phyloP scores from a whole-genome alignment of 2,113 vertebrate species.

The Caranx melampygus region DNA sequence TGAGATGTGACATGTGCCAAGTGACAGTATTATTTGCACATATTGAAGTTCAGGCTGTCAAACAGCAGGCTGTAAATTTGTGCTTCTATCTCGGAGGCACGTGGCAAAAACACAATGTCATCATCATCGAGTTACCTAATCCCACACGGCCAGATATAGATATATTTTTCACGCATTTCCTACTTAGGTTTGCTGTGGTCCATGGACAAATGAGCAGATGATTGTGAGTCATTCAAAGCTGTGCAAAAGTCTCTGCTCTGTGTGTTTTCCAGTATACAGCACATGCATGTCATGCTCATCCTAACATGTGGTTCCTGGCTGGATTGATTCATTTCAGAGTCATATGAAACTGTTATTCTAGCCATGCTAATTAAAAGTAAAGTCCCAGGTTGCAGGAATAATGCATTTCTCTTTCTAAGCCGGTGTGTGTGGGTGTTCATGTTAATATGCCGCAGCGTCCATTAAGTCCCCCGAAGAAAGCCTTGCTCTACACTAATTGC shows the following conservation, averaged over 20 bases:
- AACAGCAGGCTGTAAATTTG: slow-evolving; percentile 25
- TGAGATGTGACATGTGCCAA: slow-evolving; percentile 52
- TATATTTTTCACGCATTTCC: background rate
- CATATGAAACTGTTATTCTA: slow-evolving; percentile 14
- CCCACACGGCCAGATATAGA: background rate
- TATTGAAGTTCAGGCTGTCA: slow-evolving; percentile 40
- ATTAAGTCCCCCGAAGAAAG: slow-evolving; percentile 29
- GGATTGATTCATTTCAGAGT: slow-evolving; percentile 44
- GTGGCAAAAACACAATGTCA: slow-evolving; percentile 6
- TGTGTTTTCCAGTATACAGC: background rate
- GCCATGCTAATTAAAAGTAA: slow-evolving; percentile 54
- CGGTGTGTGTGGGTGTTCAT: slow-evolving; percentile 17
- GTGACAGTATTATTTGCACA: slow-evolving; percentile 48
- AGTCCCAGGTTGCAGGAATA: slow-evolving; percentile 34
- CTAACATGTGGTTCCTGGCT: slow-evolving; percentile 6
- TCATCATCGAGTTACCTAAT: too few relatives aligned
- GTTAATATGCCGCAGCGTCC: slow-evolving; percentile 12
- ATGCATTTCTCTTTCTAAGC: slow-evolving; percentile 19
- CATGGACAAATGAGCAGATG: background rate
- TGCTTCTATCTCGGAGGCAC: background rate
- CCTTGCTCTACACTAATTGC: slow-evolving; percentile 43
- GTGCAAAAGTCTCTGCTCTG: background rate
- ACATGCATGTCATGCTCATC: slow-evolving; percentile 21
- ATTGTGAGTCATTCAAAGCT: slow-evolving; percentile 7
- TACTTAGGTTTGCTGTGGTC: background rate